These are phyloP conservation scores for Heliconius nattereri DNA, from an alignment of 1,140 invertebrate genomes.

Conservation along the genomic window DNA sequence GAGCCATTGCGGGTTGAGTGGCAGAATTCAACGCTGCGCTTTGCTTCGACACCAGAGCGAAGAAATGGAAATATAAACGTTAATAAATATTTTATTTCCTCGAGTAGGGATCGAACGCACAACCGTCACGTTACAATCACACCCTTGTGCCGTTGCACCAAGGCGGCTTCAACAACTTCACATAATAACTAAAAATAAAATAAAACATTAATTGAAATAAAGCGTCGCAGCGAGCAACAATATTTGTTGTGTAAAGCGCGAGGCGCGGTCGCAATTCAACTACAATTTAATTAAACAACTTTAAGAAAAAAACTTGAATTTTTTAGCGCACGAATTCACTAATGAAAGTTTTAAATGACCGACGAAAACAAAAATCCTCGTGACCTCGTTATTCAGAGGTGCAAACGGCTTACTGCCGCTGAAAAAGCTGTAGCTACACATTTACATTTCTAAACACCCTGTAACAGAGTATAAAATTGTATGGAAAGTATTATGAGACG, in stretches of 20 bases:
- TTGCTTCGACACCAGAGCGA: no score
- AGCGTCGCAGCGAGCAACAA: slow-evolving; percentile 14
- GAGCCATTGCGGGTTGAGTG: no score
- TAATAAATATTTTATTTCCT: no score
- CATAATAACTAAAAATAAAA: slow-evolving; percentile 2
- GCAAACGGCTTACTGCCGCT: slow-evolving; percentile 52
- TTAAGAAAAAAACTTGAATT: slow-evolving; percentile 54
- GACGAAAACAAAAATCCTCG: slow-evolving; percentile 63
- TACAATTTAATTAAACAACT: slow-evolving; percentile 60
- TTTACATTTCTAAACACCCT: slow-evolving; percentile 39
- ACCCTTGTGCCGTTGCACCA: no score
- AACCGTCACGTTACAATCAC: no score
- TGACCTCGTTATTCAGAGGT: slow-evolving; percentile 70
- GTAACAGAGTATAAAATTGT: slow-evolving; percentile 42
- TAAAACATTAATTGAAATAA: slow-evolving; percentile 12
- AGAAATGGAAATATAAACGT: no score
- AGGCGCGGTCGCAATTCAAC: slow-evolving; percentile 32
- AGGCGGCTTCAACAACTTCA: background rate
- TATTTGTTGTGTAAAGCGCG: slow-evolving; percentile 18
- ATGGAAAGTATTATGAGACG: slow-evolving; percentile 19
- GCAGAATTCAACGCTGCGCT: no score
- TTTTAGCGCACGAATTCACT: slow-evolving; percentile 65
- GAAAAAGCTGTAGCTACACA: slow-evolving; percentile 37
- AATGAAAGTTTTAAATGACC: slow-evolving; percentile 78
- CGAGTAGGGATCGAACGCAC: no score